phyloP scores from a whole-genome alignment of 2,888 invertebrate species.

The Punctoribates punctum region DNA sequence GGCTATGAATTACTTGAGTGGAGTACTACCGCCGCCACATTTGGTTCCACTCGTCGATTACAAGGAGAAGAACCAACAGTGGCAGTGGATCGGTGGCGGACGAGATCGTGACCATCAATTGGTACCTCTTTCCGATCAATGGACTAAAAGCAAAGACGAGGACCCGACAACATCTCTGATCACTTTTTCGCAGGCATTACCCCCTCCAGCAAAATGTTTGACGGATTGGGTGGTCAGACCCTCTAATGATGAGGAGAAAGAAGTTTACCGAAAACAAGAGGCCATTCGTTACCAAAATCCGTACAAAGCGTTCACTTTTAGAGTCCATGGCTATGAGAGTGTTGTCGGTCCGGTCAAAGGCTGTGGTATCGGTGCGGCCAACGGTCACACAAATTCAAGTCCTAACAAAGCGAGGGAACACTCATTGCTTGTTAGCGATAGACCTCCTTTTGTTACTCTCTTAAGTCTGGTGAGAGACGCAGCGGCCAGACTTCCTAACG shows the following conservation, averaged over 20 bases:
- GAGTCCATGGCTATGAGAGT: slow-evolving; percentile 78
- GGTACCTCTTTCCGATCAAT: slow-evolving; percentile 69
- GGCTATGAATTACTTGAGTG: slow-evolving; percentile 38
- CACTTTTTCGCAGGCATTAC: slow-evolving; percentile 51
- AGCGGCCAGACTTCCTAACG: slow-evolving; percentile 85
- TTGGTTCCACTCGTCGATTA: slow-evolving; percentile 77
- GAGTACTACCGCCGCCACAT: slow-evolving; percentile 24
- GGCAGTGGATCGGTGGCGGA: slow-evolving; percentile 92
- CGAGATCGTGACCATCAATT: slow-evolving; percentile 79
- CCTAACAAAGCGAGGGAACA: slow-evolving; percentile 71
- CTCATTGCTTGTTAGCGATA: slow-evolving; percentile 70
- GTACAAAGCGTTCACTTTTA: slow-evolving; percentile 84
- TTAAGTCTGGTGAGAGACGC: slow-evolving; percentile 72
- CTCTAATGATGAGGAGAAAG: slow-evolving; percentile 68
- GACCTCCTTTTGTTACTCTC: slow-evolving; percentile 79
- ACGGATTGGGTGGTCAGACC: slow-evolving; percentile 78
- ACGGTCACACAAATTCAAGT: slow-evolving; percentile 48
- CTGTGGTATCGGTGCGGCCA: slow-evolving; percentile 55
- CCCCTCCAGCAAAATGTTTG: slow-evolving; percentile 60
- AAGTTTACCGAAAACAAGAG: slow-evolving; percentile 60
- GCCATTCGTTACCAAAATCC: slow-evolving; percentile 77
- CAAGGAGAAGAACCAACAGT: slow-evolving; percentile 62
- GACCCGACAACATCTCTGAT: slow-evolving; percentile 46
- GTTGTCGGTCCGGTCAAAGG: slow-evolving; percentile 79
- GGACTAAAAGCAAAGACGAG: slow-evolving; percentile 60